Evolutionary conservation across 1,140 invertebrate genomes (phyloP).

Genomic region (Drosophila punjabiensis): DNA sequence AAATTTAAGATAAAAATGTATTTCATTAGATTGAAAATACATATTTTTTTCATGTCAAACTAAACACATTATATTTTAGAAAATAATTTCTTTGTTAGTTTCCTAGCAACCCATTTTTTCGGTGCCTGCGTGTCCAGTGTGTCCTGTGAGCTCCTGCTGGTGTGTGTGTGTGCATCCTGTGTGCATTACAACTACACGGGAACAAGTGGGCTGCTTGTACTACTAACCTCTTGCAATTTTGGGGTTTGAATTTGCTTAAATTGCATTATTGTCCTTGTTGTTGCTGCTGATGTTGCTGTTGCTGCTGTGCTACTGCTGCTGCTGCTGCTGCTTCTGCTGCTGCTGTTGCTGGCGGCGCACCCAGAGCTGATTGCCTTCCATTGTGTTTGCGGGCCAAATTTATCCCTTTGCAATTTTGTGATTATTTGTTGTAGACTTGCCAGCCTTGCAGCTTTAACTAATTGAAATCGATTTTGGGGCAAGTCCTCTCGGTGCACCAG

Average conservation of each 20-base stretch:
- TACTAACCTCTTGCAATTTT: constrained; percentile 74
- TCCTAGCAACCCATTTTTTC: neutral
- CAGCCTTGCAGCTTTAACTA: constrained; percentile 68
- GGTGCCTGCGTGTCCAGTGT: constrained; percentile 27
- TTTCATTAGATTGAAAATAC: no score
- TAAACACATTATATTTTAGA: no score
- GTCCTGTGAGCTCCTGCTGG: constrained; percentile 13
- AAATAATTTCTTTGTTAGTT: neutral
- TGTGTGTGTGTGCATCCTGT: constrained; percentile 35
- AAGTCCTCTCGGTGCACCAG: constrained; percentile 5
- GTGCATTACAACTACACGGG: constrained; percentile 61
- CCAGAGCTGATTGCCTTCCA: constrained; percentile 52
- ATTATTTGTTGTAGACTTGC: constrained; percentile 68
- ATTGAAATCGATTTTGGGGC: constrained; percentile 75
- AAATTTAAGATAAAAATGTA: no score
- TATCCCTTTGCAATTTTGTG: constrained; percentile 64
- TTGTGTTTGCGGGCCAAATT: constrained; percentile 52
- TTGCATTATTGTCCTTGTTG: constrained; percentile 70
- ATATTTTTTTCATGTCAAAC: no score
- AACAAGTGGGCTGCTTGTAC: constrained; percentile 53
- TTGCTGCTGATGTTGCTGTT: constrained; percentile 15
- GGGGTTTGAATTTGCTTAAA: constrained; percentile 75
- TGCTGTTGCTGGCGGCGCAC: constrained; percentile 19
- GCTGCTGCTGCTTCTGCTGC: constrained; percentile 13
- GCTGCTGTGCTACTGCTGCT: constrained; percentile 11